These are phyloP conservation scores for Rambutsinella grinnellia DNA, from an alignment of 2,888 invertebrate genomes.

Conservation along the genomic window DNA sequence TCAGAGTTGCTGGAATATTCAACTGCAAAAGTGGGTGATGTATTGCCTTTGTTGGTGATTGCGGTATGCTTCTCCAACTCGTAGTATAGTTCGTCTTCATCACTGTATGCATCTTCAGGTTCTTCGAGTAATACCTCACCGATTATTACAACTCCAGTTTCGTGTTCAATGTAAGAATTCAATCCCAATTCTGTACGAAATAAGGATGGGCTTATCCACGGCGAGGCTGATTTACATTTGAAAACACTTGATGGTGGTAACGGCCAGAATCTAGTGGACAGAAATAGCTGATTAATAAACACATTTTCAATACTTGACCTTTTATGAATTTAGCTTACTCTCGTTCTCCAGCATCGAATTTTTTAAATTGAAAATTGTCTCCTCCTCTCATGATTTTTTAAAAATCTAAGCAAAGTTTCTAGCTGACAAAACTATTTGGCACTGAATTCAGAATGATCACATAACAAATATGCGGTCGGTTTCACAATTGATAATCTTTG, in stretches of 20 bases:
- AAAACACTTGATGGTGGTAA: conserved; percentile 43
- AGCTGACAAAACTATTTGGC: too few species aligned
- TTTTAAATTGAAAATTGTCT: conserved; percentile 9
- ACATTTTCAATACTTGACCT: not conserved
- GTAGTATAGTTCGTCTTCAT: not conserved
- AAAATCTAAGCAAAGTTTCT: too few species aligned
- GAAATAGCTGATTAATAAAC: not conserved
- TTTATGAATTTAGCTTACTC: conserved; percentile 11
- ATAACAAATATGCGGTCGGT: too few species aligned
- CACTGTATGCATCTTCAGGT: not conserved
- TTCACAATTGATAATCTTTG: too few species aligned
- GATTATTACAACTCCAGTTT: not conserved
- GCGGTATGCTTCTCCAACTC: not conserved
- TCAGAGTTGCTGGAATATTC: conserved; percentile 34
- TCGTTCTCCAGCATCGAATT: conserved; percentile 9
- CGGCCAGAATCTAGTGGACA: conserved; percentile 30
- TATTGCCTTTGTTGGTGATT: not conserved
- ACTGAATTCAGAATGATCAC: too few species aligned
- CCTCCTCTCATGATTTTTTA: too few species aligned
- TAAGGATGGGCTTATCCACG: conserved; percentile 31
- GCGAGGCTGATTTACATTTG: conserved; percentile 20
- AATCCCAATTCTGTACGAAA: conserved; percentile 23
- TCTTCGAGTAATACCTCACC: conserved; percentile 11
- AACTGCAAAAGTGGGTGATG: conserved; percentile 3
- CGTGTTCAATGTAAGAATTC: too few species aligned